Evolutionary conservation across 1,140 invertebrate genomes (phyloP).

Genomic region (Lutraria rhynchaena): DNA sequence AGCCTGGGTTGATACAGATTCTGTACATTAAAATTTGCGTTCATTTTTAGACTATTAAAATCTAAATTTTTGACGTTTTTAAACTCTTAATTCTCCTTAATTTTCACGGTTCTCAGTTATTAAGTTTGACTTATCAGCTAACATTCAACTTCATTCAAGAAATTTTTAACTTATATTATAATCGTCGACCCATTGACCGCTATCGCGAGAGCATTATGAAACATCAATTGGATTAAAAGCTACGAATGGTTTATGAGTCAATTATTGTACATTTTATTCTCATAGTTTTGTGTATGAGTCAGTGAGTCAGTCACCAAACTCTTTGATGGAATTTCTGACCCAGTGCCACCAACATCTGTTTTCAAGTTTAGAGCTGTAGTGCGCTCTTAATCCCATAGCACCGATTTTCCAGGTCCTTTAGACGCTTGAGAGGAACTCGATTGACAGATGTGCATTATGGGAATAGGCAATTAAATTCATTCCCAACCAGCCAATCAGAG

Average conservation of each 20-base stretch:
- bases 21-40: too few species aligned
- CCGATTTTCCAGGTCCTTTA: background rate
- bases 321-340: slow-evolving; percentile 39
- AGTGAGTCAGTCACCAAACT: slow-evolving; percentile 13
- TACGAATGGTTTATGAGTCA: background rate
- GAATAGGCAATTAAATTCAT: slow-evolving; percentile 34
- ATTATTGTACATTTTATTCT: background rate
- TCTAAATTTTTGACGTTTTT: too few species aligned
- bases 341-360: slow-evolving; percentile 36
- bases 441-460: slow-evolving; percentile 50
- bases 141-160: too few species aligned
- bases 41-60: too few species aligned
- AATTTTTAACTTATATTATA: too few species aligned
- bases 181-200: background rate
- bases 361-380: background rate
- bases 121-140: too few species aligned
- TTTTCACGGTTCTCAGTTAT: too few species aligned
- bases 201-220: background rate
- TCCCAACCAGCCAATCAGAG: slow-evolving; percentile 12
- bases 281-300: background rate
- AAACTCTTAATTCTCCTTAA: too few species aligned
- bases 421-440: slow-evolving; percentile 4
- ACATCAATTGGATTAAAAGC: background rate
- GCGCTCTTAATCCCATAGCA: slow-evolving; percentile 14
- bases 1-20: too few species aligned